Evolutionary conservation across 2,113 vertebrate species (phyloP).

Genomic region (Canis aureus): DNA sequence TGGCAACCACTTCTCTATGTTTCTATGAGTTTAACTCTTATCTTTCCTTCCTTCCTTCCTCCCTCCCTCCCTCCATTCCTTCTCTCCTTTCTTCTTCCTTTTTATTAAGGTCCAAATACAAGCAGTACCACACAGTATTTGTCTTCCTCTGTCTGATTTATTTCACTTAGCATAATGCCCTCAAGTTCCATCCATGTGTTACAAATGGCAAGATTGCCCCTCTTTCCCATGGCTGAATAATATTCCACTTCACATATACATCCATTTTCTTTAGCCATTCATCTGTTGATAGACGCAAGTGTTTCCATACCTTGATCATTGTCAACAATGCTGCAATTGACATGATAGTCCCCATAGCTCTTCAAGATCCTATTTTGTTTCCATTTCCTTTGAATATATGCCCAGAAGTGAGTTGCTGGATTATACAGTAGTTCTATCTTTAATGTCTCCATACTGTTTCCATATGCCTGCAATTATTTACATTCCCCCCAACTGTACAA

Average conservation of each 20-base stretch:
- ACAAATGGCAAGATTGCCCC: not conserved
- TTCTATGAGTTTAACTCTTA: not conserved
- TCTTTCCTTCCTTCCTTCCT: not conserved
- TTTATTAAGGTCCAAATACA: not conserved
- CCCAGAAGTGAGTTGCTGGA: not conserved
- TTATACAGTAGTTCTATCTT: not conserved
- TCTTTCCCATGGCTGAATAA: not conserved
- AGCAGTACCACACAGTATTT: not conserved
- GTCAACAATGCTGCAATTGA: not conserved
- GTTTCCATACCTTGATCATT: not conserved
- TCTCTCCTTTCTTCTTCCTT: not conserved
- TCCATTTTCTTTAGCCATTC: not conserved
- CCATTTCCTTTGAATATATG: not conserved
- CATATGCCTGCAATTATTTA: not conserved
- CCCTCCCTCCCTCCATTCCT: not conserved
- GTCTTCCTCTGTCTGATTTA: not conserved
- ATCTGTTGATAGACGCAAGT: not conserved
- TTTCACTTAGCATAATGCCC: not conserved
- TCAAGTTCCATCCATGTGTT: not conserved
- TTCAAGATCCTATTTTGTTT: not conserved
- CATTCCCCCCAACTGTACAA: not conserved
- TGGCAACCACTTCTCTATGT: not conserved
- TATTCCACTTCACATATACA: not conserved
- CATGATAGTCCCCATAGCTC: not conserved
- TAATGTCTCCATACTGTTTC: not conserved